These are phyloP conservation scores for Vipera latastei DNA, from an alignment of 2,797 vertebrate species.

Conservation along the genomic window DNA sequence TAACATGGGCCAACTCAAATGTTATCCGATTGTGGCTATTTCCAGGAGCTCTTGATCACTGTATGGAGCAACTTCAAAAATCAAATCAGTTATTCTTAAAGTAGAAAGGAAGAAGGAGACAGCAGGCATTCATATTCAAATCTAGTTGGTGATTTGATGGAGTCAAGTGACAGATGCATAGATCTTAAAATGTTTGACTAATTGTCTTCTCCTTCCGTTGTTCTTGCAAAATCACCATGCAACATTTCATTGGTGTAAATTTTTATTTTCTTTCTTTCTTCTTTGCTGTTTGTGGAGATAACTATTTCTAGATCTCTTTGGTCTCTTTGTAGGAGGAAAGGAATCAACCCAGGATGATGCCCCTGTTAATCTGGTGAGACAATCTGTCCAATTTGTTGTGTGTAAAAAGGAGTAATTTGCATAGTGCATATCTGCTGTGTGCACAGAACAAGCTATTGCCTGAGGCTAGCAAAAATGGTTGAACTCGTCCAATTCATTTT, in stretches of 20 bases:
- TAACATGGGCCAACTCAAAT: not conserved
- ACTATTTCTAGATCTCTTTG: not conserved
- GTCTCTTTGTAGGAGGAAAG: conserved; percentile 25
- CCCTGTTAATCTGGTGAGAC: not conserved
- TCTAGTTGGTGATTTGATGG: not conserved
- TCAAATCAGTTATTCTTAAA: not conserved
- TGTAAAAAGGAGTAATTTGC: not conserved
- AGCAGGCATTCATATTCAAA: not conserved
- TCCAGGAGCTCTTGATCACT: not conserved
- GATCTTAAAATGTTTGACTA: not conserved
- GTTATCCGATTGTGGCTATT: not conserved
- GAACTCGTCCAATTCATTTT: not conserved
- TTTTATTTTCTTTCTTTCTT: not conserved
- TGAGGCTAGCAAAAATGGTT: not conserved
- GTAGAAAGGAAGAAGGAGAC: not conserved
- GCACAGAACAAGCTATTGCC: not conserved
- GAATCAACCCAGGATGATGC: not conserved
- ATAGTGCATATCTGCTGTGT: not conserved
- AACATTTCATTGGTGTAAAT: not conserved
- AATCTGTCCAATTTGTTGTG: not conserved
- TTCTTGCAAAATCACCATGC: not conserved
- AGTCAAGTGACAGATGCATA: not conserved
- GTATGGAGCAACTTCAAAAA: not conserved
- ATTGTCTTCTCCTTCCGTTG: too few species aligned
- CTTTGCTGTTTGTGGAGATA: not conserved